A percentile compares a stretch with the other conserved stretches of the same genome.
Conservation (phyloP, 2,797 vertebrate genomes). For the Oreochromis mossambicus region DNA sequence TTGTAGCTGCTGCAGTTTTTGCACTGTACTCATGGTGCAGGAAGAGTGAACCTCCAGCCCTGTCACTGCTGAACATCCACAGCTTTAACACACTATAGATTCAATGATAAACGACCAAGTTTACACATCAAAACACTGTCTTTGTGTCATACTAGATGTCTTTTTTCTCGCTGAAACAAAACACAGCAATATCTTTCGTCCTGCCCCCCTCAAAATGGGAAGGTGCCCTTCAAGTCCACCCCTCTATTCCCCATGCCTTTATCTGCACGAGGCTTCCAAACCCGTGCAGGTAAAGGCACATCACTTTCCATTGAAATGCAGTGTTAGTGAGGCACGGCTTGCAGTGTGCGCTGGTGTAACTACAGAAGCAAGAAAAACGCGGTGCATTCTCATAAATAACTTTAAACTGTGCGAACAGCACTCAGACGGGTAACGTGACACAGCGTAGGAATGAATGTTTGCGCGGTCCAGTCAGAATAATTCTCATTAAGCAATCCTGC, state of each 20-base stretch:
- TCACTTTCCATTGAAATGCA: background rate
- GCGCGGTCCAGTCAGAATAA: background rate
- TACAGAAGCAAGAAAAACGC: background rate
- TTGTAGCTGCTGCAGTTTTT: background rate
- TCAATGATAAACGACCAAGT: background rate
- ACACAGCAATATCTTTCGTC: background rate
- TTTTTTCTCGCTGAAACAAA: background rate
- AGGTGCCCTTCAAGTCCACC: background rate
- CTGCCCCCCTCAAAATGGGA: background rate
- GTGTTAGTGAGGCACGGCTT: background rate
- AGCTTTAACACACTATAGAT: background rate
- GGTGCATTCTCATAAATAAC: background rate
- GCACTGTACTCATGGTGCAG: background rate
- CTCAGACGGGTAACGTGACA: background rate
- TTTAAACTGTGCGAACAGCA: background rate
- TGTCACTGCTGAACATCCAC: background rate
- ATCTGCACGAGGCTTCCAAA: background rate
- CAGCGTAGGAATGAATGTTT: background rate
- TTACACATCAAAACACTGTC: background rate
- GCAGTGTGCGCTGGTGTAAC: background rate
- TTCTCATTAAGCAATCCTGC: background rate
- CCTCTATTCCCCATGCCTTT: background rate
- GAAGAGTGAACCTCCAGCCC: background rate
- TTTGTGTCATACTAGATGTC: background rate
- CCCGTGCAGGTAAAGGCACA: background rate